Conservation (phyloP, 2,888 invertebrate species). For the Piscicola geometra region DNA sequence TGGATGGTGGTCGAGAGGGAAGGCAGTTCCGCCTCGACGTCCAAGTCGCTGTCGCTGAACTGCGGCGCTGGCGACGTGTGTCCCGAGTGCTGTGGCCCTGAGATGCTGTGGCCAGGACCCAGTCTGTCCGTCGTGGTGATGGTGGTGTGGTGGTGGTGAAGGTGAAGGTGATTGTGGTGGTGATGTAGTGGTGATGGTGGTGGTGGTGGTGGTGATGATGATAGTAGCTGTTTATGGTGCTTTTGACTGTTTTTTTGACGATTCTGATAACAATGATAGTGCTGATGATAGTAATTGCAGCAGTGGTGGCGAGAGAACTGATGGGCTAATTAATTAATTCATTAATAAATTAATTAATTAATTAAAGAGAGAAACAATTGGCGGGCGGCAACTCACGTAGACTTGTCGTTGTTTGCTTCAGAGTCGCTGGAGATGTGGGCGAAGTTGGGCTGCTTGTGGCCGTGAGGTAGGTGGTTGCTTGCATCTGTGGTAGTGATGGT, state of each 20-base stretch:
- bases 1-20: conserved; percentile 74
- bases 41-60: conserved; percentile 51
- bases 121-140: background rate
- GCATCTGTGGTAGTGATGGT: too few species aligned
- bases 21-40: conserved; percentile 67
- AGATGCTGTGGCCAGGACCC: background rate
- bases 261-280: background rate
- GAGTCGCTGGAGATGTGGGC: too few species aligned
- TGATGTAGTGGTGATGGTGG: background rate
- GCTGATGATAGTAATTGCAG: background rate
- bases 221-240: too few species aligned
- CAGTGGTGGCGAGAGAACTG: too few species aligned
- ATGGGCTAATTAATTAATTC: too few species aligned
- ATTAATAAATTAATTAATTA: too few species aligned
- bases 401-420: too few species aligned
- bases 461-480: too few species aligned
- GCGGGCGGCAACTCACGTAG: too few species aligned
- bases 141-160: background rate
- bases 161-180: background rate
- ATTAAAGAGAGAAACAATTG: too few species aligned
- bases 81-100: background rate
- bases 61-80: background rate
- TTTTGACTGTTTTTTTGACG: background rate
- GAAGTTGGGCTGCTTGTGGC: too few species aligned
- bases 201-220: too few species aligned